Base-by-base conservation (phyloP, 2,113 vertebrate genomes). In the Anhinga anhinga region DNA sequence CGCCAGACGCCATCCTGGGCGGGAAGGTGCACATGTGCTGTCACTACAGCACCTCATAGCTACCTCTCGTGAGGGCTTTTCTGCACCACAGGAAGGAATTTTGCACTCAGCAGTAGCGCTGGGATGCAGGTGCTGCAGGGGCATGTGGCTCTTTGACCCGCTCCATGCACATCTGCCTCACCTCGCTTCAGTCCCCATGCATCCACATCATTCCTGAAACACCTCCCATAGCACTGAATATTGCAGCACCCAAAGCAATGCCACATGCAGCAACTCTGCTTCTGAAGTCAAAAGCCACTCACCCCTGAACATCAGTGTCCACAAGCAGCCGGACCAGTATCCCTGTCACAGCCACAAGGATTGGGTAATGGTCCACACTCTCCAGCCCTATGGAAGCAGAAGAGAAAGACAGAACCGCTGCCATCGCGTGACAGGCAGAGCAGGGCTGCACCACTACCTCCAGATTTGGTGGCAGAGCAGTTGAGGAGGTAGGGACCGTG, bases 321-420 rank as follows among this genome's bases (percentile, higher is more conserved):
- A 99, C 99, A 86, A 99, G 98, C 63, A 99, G 98, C 32, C 97
- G 98, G 44, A 99, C 99, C 95, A 99, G 98, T 96, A 99, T 99
- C 69, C 99, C 99, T 0, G 99, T 99, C 62, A 99, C 99, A 2
- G 99, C 99, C 87, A 99, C 99, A 23, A 99, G 98, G 96, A 99
- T 99, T 42, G 99, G 99, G 93, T 99, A 99, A 94, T 99, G 99
- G 98, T 99, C 99, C 77, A 99, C 99, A 0, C 99, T 99, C 95
- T 99, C 99, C 96, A 99, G 98, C 62, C 99, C 99, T 99, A 27
- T 0, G 15, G 45, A 90, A 95, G 47, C 45, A 53, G 73, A 90
- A 56, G 30, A 67, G 65, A 81, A 88, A 94, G 38, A 40, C 4
- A 45, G 27, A 94, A 36, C 32, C 5, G 3, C 38, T 82, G 79